Evolutionary conservation across 2,797 vertebrate species (phyloP).

Genomic region (Pipistrellus kuhlii): DNA sequence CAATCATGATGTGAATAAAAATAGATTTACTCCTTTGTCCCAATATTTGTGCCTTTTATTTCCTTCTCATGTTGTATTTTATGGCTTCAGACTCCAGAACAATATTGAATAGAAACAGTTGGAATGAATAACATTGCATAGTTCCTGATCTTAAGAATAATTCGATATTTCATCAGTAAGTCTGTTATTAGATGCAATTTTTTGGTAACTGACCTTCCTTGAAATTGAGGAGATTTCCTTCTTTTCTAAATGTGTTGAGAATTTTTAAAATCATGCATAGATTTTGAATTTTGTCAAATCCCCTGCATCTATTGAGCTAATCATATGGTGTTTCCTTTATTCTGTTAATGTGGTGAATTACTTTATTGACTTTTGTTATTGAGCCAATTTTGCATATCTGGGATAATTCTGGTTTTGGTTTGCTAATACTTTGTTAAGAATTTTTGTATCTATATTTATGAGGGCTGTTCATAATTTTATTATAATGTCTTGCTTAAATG

Average conservation of each 20-base stretch:
- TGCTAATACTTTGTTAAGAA: neutral
- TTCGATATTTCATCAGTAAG: neutral
- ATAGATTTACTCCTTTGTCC: neutral
- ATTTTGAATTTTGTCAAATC: neutral
- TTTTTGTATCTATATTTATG: neutral
- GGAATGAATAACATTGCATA: neutral
- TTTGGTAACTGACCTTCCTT: neutral
- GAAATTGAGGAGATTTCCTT: neutral
- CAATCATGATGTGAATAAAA: conserved; percentile 31
- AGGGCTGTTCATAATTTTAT: neutral
- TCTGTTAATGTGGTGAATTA: neutral
- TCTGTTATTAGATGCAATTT: neutral
- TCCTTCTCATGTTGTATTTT: conserved; percentile 10
- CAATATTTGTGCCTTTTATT: neutral
- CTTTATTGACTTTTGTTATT: neutral
- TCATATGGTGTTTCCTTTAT: neutral
- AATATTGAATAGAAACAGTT: conserved; percentile 11
- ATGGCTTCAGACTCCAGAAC: neutral
- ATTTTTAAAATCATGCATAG: neutral
- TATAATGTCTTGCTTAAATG: neutral
- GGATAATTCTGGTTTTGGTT: neutral
- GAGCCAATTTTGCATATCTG: neutral
- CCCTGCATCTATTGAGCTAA: neutral
- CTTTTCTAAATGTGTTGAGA: neutral
- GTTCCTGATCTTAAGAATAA: neutral